Base-by-base conservation (phyloP, 2,797 vertebrate genomes). In the Hybognathus amarus region DNA sequence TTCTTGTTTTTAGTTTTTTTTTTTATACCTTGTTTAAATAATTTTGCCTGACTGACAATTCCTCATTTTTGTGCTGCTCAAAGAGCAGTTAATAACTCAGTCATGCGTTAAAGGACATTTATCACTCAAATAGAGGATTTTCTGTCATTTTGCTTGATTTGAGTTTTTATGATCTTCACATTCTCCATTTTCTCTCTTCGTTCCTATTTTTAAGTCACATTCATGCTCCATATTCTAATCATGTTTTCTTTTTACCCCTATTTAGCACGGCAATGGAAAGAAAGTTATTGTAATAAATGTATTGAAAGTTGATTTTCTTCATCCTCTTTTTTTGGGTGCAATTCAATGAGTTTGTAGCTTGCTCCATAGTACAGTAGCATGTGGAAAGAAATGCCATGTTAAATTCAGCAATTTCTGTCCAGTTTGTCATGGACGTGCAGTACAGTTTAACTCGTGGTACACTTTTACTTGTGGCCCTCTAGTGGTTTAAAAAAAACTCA, bases 241-340 rank as follows among this genome's bases (percentile, higher is more conserved):
- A 80, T 73, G 82, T 91, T 89, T 79, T 69, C 69, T 68, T 56
- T 71, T 47, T n/a, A 17, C 9, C 20, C 5, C 20, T 90, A 52
- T 85, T 89, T 27, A 61, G 91, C 89, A 86, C 85, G 90, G 91
- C 91, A 92, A 89, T 92, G 90, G 86, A 90, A 90, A 90, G 89
- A 87, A 89, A 33, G 81, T 68, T 86, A 91, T 90, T 93, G 80
- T 91, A 92, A 92, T 94, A 92, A 94, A 94, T 93, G 93, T 93
- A 93, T 76, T 47, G 54, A 71, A 71, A 0, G 3, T 4, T 17
- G 89, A 87, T 91, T 87, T 91, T 85, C 2, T 87, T 68, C 45
- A 13, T 79, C 66, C 5, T 71, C 2, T 20, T 5, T 33, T 66
- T 84, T 71, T 22, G 11, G 67, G 3, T 18, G 36, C 5, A 10